These are phyloP conservation scores for Anarhynchus alexandrinus DNA, from an alignment of 2,113 vertebrate species.

Conservation along the genomic window DNA sequence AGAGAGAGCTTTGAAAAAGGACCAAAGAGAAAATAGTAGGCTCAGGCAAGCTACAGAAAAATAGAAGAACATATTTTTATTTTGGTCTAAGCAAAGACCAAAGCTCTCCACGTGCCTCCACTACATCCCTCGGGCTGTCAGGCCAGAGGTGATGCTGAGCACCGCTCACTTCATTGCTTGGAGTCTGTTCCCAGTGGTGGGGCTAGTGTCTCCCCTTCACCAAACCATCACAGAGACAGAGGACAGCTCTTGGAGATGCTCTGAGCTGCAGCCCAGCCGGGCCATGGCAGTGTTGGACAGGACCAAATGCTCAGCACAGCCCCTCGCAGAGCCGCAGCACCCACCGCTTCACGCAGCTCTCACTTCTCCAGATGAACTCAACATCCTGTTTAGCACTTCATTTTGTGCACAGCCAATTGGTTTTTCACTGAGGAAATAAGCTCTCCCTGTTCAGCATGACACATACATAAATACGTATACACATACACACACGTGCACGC, in stretches of 20 bases:
- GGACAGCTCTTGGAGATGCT: neutral
- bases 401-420: slow-evolving; percentile 8
- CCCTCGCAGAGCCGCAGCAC: neutral
- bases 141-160: neutral
- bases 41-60: neutral
- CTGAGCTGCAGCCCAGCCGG: neutral
- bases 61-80: neutral
- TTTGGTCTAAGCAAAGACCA: neutral
- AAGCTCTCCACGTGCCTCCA: fast-evolving
- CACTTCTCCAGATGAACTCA: slow-evolving; percentile 15
- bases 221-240: fast-evolving
- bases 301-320: neutral
- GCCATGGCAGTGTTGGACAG: fast-evolving
- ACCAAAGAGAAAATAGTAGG: neutral
- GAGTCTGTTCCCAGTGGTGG: neutral
- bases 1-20: neutral
- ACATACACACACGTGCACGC: neutral
- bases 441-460: neutral
- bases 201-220: neutral
- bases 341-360: neutral
- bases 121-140: neutral
- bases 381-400: slow-evolving; percentile 49
- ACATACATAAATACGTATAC: neutral
- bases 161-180: neutral
- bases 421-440: slow-evolving; percentile 47